Base-by-base conservation (phyloP, 2,797 vertebrate genomes). In the Mormyrops boulengeri region DNA sequence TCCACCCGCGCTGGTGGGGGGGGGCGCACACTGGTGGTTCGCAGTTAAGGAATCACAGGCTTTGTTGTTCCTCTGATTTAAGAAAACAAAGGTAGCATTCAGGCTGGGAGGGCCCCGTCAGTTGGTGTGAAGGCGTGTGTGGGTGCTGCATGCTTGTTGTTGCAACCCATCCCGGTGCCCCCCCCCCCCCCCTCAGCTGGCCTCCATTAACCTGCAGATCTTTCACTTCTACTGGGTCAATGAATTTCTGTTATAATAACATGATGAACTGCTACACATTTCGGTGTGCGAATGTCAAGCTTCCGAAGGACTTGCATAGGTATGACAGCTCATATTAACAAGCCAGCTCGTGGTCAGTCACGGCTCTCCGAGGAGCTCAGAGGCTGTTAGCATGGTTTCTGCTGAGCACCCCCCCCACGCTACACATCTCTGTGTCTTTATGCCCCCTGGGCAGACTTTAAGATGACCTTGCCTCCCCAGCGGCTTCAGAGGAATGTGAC, bases 391-490 rank as follows among this genome's bases (percentile, higher is more conserved):
- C 57, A 3, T 3, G 60, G 8, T 66, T 66, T 66, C 60, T 22
- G 8, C 14, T 77, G 14, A 34, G 3, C 11, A 8, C 14, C 1
- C 14, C 41, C 26, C 88, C 4, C n/a, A 9, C n/a, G n/a, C n/a
- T 52, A 62, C 66, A 49, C 38, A n/a, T 82, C 19, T 34, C 50
- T 14, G 38, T 88, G 73, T 87, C 91, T 90, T 80, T 60, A 38
- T 86, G 93, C 92, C 91, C 93, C 91, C 92, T 69, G 93, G 93
- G 84, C 91, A 94, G 93, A 94, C 93, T 92, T 91, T 94, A 92
- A 94, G 93, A 94, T 89, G 1, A 26, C 91, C 55, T 92, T 93
- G 14, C 90, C 77, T 91, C 86, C 87, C 90, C 91, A 2, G n/a
- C 14, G 38, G 89, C 90, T 41, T 89, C 90, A 91, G 84, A 91